Evolutionary conservation across 2,113 vertebrate species (phyloP).

Genomic region (Meleagris gallopavo): DNA sequence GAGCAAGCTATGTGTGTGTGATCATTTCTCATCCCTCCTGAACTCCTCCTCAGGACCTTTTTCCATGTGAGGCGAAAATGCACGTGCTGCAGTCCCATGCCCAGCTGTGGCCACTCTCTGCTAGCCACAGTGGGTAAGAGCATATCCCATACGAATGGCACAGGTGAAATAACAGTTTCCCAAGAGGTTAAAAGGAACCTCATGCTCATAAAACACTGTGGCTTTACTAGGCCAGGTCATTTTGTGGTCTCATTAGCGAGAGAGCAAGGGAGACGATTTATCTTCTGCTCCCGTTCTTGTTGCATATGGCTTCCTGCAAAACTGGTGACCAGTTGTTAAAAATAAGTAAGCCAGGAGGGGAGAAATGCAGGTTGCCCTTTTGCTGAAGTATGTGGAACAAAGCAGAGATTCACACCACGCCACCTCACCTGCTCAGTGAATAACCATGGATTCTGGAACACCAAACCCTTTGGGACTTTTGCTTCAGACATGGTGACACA

Average conservation of each 20-base stretch:
- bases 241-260: not conserved
- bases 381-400: not conserved
- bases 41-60: not conserved
- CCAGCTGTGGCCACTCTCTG: not conserved
- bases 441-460: not conserved
- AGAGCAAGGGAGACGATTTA: not conserved
- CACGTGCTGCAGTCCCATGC: not conserved
- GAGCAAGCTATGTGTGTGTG: not conserved
- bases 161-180: conserved; percentile 23
- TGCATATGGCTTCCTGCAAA: not conserved
- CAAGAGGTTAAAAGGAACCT: not conserved
- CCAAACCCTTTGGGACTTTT: not conserved
- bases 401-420: not conserved
- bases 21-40: not conserved
- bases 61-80: not conserved
- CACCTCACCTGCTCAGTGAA: fast-evolving
- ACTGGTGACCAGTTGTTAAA: not conserved
- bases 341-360: not conserved
- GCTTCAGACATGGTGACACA: not conserved
- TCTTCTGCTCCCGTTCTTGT: not conserved
- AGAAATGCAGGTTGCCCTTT: not conserved
- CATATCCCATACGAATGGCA: not conserved
- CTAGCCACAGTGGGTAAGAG: not conserved
- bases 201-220: not conserved
- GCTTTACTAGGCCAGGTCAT: not conserved